Percentiles rank a stretch among this genome's conserved stretches.
phyloP scores from a whole-genome alignment of 2,797 vertebrate species.

The Stomatorhinus walkeri region DNA sequence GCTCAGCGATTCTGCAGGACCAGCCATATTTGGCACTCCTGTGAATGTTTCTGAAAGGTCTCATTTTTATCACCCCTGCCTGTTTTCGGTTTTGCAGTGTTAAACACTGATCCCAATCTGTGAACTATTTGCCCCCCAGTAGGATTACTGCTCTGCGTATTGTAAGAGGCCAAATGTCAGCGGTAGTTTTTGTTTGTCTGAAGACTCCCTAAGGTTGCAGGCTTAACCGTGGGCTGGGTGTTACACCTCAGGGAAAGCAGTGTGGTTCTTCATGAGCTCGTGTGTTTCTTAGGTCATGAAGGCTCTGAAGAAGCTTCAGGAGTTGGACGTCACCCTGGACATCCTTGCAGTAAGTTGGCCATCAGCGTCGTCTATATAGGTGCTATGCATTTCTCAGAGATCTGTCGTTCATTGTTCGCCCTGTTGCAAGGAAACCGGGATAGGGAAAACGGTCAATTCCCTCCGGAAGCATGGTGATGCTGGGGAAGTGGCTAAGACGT shows the following conservation, averaged over 20 bases:
- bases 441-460: slow-evolving; percentile 71
- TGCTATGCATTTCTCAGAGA: neutral
- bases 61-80: neutral
- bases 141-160: neutral
- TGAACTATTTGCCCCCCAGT: neutral
- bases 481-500: slow-evolving; percentile 65
- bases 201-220: neutral
- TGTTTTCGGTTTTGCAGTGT: neutral
- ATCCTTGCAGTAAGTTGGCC: slow-evolving; percentile 70
- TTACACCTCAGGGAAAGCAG: neutral
- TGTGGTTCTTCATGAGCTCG: neutral
- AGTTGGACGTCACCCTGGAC: slow-evolving; percentile 71
- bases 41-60: slow-evolving; percentile 4
- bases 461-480: slow-evolving; percentile 65
- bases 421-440: slow-evolving; percentile 68
- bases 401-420: neutral
- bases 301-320: slow-evolving; percentile 65
- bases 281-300: slow-evolving; percentile 64
- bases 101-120: neutral
- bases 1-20: slow-evolving; percentile 54
- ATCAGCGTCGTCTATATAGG: neutral
- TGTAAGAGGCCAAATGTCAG: neutral
- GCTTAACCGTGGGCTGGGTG: neutral
- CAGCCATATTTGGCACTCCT: slow-evolving; percentile 50
- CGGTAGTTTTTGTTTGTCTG: neutral